Base-by-base conservation (phyloP, 2,888 invertebrate genomes). In the Bhutanitis thaidina region DNA sequence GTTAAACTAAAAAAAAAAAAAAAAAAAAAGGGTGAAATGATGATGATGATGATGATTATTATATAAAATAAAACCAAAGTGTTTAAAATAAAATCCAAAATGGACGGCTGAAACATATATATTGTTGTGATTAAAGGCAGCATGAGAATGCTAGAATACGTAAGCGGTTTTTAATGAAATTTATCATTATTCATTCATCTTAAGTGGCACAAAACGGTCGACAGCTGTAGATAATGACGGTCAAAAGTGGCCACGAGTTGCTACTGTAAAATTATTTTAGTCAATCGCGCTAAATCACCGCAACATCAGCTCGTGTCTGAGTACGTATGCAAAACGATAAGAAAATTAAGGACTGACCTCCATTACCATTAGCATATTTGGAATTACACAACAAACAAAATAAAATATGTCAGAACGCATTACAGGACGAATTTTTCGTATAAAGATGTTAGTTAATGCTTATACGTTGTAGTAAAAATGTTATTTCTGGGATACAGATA, bases 301-400 rank as follows among this genome's bases (percentile, higher is more conserved):
- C 51, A 51, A 12, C 36, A 29, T 51, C 45, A 39, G 29, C 34
- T 3, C n/a, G 27, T 8, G 27, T 12, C 39, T 39, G 10, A 38
- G 25, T 40, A 50, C 40, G 35, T 39, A 27, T 30, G 36, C 16
- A 51, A 36, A 14, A 30, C 20, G 50, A 50, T 45, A 50, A 50
- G 16, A 44, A 45, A 16, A 51, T 41, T 50, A 44, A 45, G 44
- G 40, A 50, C n/a, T 37, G 50, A 27, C 44, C 50, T 45, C 39
- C 27, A 44, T 50, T 25, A 29, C 40, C 34, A 49, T 43, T 32
- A 43, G 37, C 49, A 20, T 43, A 38, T 34, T 38, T 37, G 49
- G 43, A 7, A 32, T 34, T 37, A 34, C 34, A 13, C 27, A 41
- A 48, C 15, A 25, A n/a, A 41, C 35, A 29, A 25, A 39, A 32